Evolutionary conservation across 2,888 invertebrate genomes (phyloP).

Genomic region (Buathra laborator): DNA sequence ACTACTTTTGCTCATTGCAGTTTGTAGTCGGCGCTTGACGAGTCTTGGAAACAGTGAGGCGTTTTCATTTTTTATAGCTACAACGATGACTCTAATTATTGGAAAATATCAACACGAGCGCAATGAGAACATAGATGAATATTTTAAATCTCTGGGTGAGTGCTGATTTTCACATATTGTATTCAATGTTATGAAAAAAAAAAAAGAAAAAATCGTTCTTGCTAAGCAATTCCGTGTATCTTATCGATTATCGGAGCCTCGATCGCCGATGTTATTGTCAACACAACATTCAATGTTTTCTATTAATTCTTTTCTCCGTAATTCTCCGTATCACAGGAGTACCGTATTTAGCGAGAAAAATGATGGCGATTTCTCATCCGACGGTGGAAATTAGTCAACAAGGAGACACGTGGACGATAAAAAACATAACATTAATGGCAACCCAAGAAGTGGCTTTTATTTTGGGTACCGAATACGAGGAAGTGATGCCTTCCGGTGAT

Average conservation of each 20-base stretch:
- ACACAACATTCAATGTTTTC: not conserved
- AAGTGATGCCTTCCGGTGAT: conserved; percentile 88
- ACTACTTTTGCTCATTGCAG: not conserved
- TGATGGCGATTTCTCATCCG: conserved; percentile 88
- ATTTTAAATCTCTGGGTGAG: conserved; percentile 88
- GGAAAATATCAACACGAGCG: conserved; percentile 89
- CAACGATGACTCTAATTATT: conserved; percentile 86
- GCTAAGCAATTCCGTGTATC: not conserved
- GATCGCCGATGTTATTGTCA: not conserved
- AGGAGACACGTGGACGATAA: conserved; percentile 87
- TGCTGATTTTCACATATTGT: conserved; percentile 55
- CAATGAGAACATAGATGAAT: conserved; percentile 89
- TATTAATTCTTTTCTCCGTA: not conserved
- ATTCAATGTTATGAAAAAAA: not conserved
- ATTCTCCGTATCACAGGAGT: conserved; percentile 86
- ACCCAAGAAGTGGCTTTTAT: conserved; percentile 87
- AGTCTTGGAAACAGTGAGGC: not conserved
- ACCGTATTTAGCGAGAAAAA: conserved; percentile 89
- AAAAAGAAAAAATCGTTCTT: not conserved
- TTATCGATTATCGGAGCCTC: conserved; percentile 35
- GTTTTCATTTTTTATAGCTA: not conserved
- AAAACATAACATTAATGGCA: conserved; percentile 87
- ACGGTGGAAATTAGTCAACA: conserved; percentile 87
- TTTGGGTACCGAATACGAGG: conserved; percentile 88
- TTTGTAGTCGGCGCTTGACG: conserved; percentile 8